Evolutionary conservation across 2,113 vertebrate genomes (phyloP).

Genomic region (Chunga burmeisteri): DNA sequence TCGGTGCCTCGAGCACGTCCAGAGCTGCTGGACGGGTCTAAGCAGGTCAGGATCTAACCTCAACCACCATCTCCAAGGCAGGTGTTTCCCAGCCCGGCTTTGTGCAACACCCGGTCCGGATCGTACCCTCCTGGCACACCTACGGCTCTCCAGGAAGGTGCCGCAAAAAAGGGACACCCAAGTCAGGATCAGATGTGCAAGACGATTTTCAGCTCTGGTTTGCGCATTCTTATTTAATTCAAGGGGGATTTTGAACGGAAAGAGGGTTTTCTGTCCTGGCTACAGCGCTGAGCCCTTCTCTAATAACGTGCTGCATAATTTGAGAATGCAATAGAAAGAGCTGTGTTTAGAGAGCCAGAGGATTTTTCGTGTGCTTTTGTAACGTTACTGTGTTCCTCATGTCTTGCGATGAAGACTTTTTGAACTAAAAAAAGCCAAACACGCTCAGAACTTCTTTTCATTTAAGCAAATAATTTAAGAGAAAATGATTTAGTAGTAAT

Average conservation of each 20-base stretch:
- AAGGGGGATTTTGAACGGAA: background rate
- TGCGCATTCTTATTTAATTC: background rate
- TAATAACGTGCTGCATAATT: background rate
- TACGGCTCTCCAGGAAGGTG: background rate
- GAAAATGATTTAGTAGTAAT: background rate
- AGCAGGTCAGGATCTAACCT: background rate
- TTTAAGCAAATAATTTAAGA: background rate
- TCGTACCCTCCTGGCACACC: background rate
- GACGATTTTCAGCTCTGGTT: background rate
- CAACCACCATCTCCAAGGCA: background rate
- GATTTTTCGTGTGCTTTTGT: background rate
- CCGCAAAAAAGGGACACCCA: background rate
- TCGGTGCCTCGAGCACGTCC: background rate
- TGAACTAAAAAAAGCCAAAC: background rate
- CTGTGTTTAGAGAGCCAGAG: background rate
- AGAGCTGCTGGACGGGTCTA: background rate
- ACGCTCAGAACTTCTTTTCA: background rate
- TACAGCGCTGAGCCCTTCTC: background rate
- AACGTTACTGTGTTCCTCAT: background rate
- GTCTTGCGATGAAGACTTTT: background rate
- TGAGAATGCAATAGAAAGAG: background rate
- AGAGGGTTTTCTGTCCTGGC: background rate
- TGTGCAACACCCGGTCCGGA: no score
- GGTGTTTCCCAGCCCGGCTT: background rate
- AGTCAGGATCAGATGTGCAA: background rate